Conservation (phyloP, 2,113 vertebrate genomes). For the Hippolais icterina region DNA sequence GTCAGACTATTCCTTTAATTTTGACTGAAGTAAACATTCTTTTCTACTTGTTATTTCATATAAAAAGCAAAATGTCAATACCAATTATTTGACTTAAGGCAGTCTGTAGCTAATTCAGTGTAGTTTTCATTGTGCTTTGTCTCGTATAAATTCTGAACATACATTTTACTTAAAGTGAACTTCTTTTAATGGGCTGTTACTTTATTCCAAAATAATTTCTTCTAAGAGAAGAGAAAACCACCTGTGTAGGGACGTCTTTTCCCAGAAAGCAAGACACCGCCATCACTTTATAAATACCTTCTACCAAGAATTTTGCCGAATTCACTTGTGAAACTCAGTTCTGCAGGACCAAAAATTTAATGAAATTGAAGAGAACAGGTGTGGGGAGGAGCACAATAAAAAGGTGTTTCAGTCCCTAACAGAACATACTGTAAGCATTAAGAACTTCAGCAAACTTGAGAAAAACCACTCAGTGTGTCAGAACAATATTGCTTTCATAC, state of each 20-base stretch:
- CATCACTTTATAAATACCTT: background rate
- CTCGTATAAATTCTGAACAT: background rate
- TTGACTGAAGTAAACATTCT: background rate
- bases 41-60: background rate
- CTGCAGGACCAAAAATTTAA: background rate
- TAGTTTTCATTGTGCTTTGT: background rate
- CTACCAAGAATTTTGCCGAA: background rate
- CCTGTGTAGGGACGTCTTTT: background rate
- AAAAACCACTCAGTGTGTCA: background rate
- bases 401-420: background rate
- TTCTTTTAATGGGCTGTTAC: background rate
- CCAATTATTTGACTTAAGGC: background rate
- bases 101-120: background rate
- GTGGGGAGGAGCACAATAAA: background rate
- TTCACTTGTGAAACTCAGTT: background rate
- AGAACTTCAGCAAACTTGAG: background rate
- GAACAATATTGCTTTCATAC: background rate
- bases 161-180: background rate
- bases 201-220: background rate
- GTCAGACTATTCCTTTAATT: background rate
- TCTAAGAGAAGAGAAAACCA: background rate
- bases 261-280: background rate
- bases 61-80: background rate
- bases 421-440: background rate
- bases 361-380: fast-evolving